These are phyloP conservation scores for Spodoptera picta DNA, from an alignment of 2,888 invertebrate genomes.

Conservation along the genomic window DNA sequence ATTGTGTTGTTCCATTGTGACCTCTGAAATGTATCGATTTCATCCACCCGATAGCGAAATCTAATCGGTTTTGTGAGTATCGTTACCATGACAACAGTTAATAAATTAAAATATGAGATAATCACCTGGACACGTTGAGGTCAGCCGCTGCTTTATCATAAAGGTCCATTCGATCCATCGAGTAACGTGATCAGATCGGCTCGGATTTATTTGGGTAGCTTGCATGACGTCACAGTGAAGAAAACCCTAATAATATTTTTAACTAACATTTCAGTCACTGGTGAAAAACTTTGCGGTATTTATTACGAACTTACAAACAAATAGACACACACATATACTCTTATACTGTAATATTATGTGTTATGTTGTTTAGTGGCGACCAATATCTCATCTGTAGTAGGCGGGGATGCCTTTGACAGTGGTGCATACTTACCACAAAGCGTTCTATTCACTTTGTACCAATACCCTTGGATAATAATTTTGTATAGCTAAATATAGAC, in stretches of 20 bases:
- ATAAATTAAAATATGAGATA: constrained; percentile 20
- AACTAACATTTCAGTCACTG: too few relatives aligned
- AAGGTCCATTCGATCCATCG: constrained; percentile 13
- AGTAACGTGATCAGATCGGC: constrained; percentile 7
- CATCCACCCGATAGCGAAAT: constrained; percentile 25
- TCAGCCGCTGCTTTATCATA: constrained; percentile 23
- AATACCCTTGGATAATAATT: too few relatives aligned
- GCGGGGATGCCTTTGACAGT: too few relatives aligned
- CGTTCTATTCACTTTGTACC: too few relatives aligned
- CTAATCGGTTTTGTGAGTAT: constrained; percentile 19
- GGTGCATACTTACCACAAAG: too few relatives aligned
- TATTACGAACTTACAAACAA: too few relatives aligned
- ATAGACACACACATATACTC: too few relatives aligned
- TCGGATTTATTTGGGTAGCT: constrained; percentile 12
- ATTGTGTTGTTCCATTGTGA: constrained; percentile 25
- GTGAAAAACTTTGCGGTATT: too few relatives aligned
- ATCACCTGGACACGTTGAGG: constrained; percentile 16
- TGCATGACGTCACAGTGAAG: constrained; percentile 11
- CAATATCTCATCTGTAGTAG: too few relatives aligned
- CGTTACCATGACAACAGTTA: constrained; percentile 9
- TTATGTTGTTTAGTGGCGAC: too few relatives aligned
- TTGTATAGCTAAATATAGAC: too few relatives aligned
- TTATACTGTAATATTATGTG: too few relatives aligned
- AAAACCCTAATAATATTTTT: constrained; percentile 4
- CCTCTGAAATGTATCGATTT: constrained; percentile 38